Conservation (phyloP, 2,888 invertebrate genomes). For the Isotomurus palustris region DNA sequence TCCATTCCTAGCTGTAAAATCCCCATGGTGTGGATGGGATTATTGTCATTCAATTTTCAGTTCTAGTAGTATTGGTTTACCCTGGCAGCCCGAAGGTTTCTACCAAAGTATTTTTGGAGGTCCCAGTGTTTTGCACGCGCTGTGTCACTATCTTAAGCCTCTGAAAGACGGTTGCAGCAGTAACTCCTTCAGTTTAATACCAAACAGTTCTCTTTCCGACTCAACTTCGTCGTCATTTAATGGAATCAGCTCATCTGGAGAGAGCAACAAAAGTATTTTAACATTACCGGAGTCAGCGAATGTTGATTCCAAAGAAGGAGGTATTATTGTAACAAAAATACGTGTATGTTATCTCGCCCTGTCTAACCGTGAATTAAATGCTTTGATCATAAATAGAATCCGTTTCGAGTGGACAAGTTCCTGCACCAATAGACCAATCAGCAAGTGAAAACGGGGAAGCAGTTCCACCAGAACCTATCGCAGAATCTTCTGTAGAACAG, state of each 20-base stretch:
- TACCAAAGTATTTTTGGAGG: conserved; percentile 42
- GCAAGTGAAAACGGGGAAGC: no score
- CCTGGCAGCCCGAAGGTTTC: conserved; percentile 44
- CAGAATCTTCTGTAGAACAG: neutral
- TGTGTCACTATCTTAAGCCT: conserved; percentile 41
- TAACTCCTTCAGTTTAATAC: neutral
- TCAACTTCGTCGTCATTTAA: neutral
- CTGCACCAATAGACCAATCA: no score
- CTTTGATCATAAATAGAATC: no score
- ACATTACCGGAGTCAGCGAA: no score
- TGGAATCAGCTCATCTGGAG: conserved; percentile 3
- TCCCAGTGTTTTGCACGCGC: conserved; percentile 35
- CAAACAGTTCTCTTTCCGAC: neutral
- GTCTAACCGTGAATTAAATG: no score
- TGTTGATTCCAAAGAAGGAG: no score
- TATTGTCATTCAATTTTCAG: conserved; percentile 34
- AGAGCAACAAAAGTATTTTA: conserved; percentile 24
- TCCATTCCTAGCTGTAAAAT: conserved; percentile 28
- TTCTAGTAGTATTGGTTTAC: conserved; percentile 37
- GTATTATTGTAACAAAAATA: no score
- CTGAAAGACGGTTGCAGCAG: conserved; percentile 28
- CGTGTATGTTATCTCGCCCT: no score
- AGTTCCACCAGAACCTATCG: no score
- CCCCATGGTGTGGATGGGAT: conserved; percentile 43
- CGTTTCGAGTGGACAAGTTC: no score